Base-by-base conservation (phyloP, 2,113 vertebrate species). In the Tupaia tana region DNA sequence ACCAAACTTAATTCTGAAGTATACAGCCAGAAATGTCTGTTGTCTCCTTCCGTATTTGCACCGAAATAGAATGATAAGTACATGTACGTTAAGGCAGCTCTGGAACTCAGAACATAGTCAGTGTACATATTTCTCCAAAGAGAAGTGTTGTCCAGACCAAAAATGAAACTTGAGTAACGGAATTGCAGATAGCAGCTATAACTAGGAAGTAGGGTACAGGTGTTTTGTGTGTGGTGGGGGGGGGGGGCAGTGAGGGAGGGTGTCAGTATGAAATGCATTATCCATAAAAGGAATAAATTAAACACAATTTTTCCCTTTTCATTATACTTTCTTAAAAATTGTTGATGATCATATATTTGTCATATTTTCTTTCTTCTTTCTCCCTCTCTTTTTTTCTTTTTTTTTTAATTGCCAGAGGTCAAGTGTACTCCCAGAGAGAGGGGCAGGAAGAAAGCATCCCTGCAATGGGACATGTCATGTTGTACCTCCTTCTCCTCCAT, bases 171-270 rank as follows among this genome's bases (percentile, higher is more conserved):
- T 66, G 14, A 74, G 29, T 54, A 85, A 70, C 9, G 63, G 75
- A 34, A 59, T 7, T 63, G 9, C 18, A 79, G 14, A 66, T 2
- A 29, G 9, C 18, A 54, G 25, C 43, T 83, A 24, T 52, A 67
- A 86, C 84, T 56, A 74, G 11, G 14, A 66, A 20, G 3, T 7
- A 74, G n/a, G 13, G 80, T 74, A 59, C 7, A 54, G n/a, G 16
- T 71, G 4, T 82, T 70, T n/a, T 3, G 10, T 10, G 1, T 0
- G 0, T 66, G 22, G 25, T 22, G 2, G 2, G 25, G 20, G 59
- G 56, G 43, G 24, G 13, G 43, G 6, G 43, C 4, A 43, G 10
- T 10, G 2, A 3, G 0, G 25, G n/a, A 5, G 20, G 0, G 0
- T 0, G 66, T 63, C 1, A 12, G 16, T 29, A 56, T 27, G 14